Evolutionary conservation across 1,140 invertebrate genomes (phyloP).

Genomic region (Arctopsyche grandis): DNA sequence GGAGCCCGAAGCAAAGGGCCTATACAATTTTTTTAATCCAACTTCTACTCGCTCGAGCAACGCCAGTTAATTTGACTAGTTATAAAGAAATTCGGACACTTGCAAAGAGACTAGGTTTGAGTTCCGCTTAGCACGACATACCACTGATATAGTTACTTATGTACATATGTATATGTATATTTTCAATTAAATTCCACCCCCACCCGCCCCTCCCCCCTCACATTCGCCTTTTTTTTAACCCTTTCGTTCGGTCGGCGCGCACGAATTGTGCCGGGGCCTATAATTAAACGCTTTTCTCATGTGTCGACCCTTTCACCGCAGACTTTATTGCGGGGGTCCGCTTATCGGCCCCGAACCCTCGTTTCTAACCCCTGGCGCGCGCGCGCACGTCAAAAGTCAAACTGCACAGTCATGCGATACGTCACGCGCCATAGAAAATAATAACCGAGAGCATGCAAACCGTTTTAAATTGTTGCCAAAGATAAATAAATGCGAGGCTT

Average conservation of each 20-base stretch:
- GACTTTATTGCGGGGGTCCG: neutral
- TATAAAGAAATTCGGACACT: too few relatives aligned
- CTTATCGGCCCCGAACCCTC: neutral
- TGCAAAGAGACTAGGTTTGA: too few relatives aligned
- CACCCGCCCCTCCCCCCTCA: too few relatives aligned
- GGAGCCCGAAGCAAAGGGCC: too few relatives aligned
- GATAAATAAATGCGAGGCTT: neutral
- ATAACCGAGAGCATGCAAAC: neutral
- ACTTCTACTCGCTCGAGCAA: too few relatives aligned
- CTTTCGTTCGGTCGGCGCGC: neutral
- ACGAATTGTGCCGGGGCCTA: neutral
- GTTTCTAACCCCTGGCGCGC: neutral
- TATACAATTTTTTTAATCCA: too few relatives aligned
- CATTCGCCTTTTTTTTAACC: neutral
- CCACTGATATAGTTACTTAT: too few relatives aligned
- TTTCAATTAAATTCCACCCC: too few relatives aligned
- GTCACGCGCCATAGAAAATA: neutral
- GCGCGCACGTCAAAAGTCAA: neutral
- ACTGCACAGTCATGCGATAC: neutral
- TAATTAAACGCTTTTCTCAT: neutral
- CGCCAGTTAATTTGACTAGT: too few relatives aligned
- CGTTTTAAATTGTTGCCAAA: neutral
- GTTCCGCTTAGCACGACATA: too few relatives aligned
- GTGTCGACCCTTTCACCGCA: conserved; percentile 6
- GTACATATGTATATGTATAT: too few relatives aligned